phyloP scores from a whole-genome alignment of 2,113 vertebrate species.

The Hydropotes inermis region DNA sequence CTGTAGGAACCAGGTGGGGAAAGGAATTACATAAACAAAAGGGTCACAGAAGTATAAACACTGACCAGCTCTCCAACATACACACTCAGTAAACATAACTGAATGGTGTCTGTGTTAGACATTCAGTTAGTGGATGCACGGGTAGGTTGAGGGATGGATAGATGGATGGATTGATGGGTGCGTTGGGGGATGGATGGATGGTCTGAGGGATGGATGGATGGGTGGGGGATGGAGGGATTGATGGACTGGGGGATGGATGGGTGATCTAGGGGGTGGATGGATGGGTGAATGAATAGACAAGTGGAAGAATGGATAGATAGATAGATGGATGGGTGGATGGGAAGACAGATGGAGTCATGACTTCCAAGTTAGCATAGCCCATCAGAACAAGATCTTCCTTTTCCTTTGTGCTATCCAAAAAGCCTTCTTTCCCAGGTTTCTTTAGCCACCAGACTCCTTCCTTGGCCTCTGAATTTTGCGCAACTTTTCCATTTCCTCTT shows the following conservation, averaged over 20 bases:
- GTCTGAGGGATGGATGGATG: too few relatives aligned
- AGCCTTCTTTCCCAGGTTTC: neutral
- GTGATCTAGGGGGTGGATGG: neutral
- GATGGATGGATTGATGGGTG: neutral
- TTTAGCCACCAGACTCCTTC: neutral
- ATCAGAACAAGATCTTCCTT: neutral
- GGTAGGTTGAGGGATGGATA: neutral
- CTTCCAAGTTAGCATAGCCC: neutral
- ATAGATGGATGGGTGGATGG: neutral
- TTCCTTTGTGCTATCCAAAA: neutral
- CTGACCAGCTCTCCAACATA: neutral
- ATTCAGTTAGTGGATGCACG: neutral
- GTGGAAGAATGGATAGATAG: neutral
- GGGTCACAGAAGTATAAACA: neutral
- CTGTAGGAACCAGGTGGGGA: neutral
- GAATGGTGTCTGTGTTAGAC: neutral
- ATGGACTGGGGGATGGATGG: neutral
- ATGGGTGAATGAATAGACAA: neutral
- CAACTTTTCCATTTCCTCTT: neutral
- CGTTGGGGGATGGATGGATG: neutral
- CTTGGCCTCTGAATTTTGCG: conserved; percentile 3
- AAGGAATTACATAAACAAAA: neutral
- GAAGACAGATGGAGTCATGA: neutral
- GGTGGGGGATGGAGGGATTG: neutral
- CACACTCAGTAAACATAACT: neutral